These are phyloP conservation scores for Cydia pomonella DNA, from an alignment of 1,140 invertebrate species.

Conservation along the genomic window DNA sequence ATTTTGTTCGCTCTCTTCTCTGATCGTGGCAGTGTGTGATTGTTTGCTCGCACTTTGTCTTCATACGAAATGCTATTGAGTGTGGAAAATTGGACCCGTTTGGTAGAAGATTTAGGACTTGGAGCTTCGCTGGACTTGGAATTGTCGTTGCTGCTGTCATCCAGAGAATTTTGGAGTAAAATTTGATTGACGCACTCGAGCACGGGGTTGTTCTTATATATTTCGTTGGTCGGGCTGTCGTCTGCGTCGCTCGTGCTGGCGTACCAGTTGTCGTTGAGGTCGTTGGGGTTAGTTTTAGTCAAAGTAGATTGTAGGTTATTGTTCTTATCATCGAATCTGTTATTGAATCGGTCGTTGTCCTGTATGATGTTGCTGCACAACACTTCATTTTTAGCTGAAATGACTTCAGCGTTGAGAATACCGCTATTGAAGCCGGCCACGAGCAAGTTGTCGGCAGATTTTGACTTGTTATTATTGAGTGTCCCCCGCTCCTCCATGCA, in stretches of 20 bases:
- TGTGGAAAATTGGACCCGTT: conserved; percentile 79
- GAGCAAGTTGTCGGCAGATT: conserved; percentile 70
- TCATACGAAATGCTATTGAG: conserved; percentile 80
- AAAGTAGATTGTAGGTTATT: conserved; percentile 68
- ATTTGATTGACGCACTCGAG: conserved; percentile 90
- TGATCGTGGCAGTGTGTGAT: conserved; percentile 66
- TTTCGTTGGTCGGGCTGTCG: conserved; percentile 83
- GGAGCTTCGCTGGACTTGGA: conserved; percentile 74
- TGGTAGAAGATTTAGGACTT: conserved; percentile 75
- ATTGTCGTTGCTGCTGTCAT: conserved; percentile 78
- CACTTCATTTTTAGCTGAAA: conserved; percentile 74
- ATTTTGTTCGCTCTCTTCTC: conserved; percentile 77
- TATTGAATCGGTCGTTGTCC: conserved; percentile 47
- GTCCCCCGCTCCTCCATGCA: conserved; percentile 64
- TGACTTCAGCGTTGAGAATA: conserved; percentile 61
- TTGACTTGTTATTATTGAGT: conserved; percentile 61
- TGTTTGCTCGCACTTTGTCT: conserved; percentile 68
- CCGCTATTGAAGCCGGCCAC: conserved; percentile 55
- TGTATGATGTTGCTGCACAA: conserved; percentile 66
- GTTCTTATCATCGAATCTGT: conserved; percentile 61
- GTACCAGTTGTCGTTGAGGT: conserved; percentile 86
- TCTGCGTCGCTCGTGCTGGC: conserved; percentile 85
- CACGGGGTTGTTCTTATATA: conserved; percentile 87
- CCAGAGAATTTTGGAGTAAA: conserved; percentile 82
- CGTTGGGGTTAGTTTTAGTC: conserved; percentile 57